Evolutionary conservation across 2,888 invertebrate genomes (phyloP).

Genomic region (Ormyrus thymus): DNA sequence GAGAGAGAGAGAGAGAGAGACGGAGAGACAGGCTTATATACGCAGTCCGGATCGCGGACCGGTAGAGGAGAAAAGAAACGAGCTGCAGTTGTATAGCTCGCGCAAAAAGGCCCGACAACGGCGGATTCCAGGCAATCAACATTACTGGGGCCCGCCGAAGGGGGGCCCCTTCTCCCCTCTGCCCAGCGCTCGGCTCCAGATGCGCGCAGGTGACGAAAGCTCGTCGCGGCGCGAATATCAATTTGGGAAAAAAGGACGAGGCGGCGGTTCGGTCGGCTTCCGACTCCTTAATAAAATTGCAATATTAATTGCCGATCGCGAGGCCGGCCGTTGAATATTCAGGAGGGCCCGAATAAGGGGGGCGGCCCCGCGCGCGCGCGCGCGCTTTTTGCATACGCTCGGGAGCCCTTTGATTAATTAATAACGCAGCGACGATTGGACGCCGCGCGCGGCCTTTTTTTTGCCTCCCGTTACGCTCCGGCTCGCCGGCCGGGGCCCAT

Average conservation of each 20-base stretch:
- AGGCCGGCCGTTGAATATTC: slow-evolving; percentile 44
- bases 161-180: slow-evolving; percentile 27
- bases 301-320: slow-evolving; percentile 51
- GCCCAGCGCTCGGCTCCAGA: too few species aligned
- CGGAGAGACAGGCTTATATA: background rate
- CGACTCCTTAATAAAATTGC: slow-evolving; percentile 42
- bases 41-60: background rate
- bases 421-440: slow-evolving; percentile 46
- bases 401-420: slow-evolving; percentile 49
- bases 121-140: slow-evolving; percentile 68
- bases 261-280: background rate
- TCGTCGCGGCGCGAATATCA: slow-evolving; percentile 31
- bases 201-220: slow-evolving; percentile 43
- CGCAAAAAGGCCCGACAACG: slow-evolving; percentile 40
- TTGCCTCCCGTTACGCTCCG: background rate
- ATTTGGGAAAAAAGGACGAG: slow-evolving; percentile 26
- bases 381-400: slow-evolving; percentile 43
- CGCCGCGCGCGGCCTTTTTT: slow-evolving; percentile 25
- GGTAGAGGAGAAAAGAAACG: slow-evolving; percentile 23
- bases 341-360: slow-evolving; percentile 37
- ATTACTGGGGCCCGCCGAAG: slow-evolving; percentile 60
- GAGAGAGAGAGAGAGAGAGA: slow-evolving; percentile 2
- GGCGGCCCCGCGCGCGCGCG: background rate
- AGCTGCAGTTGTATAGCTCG: background rate
- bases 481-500: slow-evolving; percentile 25